These are phyloP conservation scores for Neogobius melanostomus DNA, from an alignment of 2,113 vertebrate genomes.

Conservation along the genomic window DNA sequence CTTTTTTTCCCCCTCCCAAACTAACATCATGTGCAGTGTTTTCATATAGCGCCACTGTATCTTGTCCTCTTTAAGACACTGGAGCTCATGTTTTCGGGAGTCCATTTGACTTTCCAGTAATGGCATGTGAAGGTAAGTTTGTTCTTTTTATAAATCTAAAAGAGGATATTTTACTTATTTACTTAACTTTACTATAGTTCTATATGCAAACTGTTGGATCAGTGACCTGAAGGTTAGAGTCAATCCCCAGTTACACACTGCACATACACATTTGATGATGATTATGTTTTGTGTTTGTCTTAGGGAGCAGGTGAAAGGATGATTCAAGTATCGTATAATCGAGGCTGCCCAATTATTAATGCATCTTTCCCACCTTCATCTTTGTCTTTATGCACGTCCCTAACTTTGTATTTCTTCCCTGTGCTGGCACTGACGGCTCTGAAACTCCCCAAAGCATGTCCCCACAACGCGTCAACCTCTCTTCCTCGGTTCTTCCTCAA, in stretches of 20 bases:
- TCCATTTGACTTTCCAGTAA: too few relatives aligned
- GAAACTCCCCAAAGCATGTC: background rate
- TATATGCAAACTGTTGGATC: too few relatives aligned
- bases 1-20: constrained; percentile 8
- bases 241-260: too few relatives aligned
- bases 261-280: background rate
- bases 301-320: constrained; percentile 44
- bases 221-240: too few relatives aligned
- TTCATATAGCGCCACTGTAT: background rate
- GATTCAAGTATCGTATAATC: constrained; percentile 37
- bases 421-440: constrained; percentile 6
- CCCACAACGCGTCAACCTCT: background rate
- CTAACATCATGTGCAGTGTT: constrained; percentile 18
- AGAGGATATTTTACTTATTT: too few relatives aligned
- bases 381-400: constrained; percentile 16
- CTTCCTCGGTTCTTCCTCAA: constrained; percentile 2
- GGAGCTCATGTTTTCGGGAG: background rate
- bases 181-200: too few relatives aligned
- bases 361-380: constrained; percentile 5
- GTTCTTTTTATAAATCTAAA: too few relatives aligned
- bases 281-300: constrained; percentile 3
- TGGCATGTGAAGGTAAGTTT: too few relatives aligned
- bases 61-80: constrained; percentile 13
- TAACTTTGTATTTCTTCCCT: constrained; percentile 21
- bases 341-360: constrained; percentile 36